Conservation (phyloP, 2,113 vertebrate species). For the Myrmophylax atrothorax region DNA sequence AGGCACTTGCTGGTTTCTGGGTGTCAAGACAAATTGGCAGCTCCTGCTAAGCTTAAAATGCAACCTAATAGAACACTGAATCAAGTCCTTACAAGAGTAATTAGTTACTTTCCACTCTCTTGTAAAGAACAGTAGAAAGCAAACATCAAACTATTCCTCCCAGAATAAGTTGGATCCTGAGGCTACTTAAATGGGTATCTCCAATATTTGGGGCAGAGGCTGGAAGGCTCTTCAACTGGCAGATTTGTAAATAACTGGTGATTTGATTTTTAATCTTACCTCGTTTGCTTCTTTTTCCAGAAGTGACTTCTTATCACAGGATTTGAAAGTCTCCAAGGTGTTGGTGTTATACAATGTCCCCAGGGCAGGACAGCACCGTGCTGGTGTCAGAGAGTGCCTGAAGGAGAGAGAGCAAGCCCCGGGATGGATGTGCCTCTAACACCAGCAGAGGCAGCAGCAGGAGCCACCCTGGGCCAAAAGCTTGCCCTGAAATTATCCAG, state of each 20-base stretch:
- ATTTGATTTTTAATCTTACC: conserved; percentile 69
- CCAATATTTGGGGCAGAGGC: neutral
- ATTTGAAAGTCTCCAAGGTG: conserved; percentile 93
- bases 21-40: neutral
- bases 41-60: neutral
- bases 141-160: neutral
- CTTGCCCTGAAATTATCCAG: neutral
- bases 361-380: conserved; percentile 85
- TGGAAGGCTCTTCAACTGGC: neutral
- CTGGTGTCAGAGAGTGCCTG: conserved; percentile 86
- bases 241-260: neutral
- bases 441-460: neutral
- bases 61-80: neutral
- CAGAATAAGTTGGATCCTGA: neutral
- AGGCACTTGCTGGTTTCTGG: neutral
- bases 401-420: neutral
- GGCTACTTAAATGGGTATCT: neutral
- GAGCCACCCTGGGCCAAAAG: neutral
- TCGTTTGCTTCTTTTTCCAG: conserved; percentile 88
- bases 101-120: neutral
- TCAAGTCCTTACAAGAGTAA: neutral
- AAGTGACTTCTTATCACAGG: conserved; percentile 91
- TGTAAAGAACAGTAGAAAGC: neutral
- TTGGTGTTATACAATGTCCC: conserved; percentile 93
- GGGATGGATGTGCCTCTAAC: neutral